Evolutionary conservation across 2,888 invertebrate species (phyloP).

Genomic region (Nasonia oneida): DNA sequence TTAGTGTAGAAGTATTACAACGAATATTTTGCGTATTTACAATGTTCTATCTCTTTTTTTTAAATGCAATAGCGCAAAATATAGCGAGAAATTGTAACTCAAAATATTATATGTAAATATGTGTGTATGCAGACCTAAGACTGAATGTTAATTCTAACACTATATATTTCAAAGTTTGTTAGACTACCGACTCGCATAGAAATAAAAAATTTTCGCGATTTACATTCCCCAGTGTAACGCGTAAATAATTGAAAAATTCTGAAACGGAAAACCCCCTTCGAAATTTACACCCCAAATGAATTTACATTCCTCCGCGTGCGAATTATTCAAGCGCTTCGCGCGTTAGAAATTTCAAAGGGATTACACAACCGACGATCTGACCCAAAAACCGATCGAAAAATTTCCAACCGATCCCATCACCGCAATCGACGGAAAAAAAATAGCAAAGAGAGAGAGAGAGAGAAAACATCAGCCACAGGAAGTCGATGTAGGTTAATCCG

Average conservation of each 20-base stretch:
- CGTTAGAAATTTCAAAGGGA: background rate
- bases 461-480: slow-evolving; percentile 11
- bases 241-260: too few species aligned
- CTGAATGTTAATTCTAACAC: background rate
- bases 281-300: background rate
- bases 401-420: background rate
- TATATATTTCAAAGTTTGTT: too few species aligned
- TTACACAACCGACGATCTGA: background rate
- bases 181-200: too few species aligned
- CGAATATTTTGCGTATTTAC: slow-evolving; percentile 10
- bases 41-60: background rate
- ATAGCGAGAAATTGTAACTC: background rate
- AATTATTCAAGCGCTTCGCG: slow-evolving; percentile 20
- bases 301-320: background rate
- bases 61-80: background rate
- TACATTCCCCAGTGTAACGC: too few species aligned
- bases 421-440: background rate
- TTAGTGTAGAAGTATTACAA: background rate
- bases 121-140: background rate
- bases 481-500: slow-evolving; percentile 41
- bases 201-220: too few species aligned
- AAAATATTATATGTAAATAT: background rate
- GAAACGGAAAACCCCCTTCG: background rate
- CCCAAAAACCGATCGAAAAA: slow-evolving; percentile 7
- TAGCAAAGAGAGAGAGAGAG: too few species aligned